A percentile compares a stretch with the other conserved stretches of the same genome.
Evolutionary conservation across 2,888 invertebrate species (phyloP).

Genomic region (Callyntrura sp.): DNA sequence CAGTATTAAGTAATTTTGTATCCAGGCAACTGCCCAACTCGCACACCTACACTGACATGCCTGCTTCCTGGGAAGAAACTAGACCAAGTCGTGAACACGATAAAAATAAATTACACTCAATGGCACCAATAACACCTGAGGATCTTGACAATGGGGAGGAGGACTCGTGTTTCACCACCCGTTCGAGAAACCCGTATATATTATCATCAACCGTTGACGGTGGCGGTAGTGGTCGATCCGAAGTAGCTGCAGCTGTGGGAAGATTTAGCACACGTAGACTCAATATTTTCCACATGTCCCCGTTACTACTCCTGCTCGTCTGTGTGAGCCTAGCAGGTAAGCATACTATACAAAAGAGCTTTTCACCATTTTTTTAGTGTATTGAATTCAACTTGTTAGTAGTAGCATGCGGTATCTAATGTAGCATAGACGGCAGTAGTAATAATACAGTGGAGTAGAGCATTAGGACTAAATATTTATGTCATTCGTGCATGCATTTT

Average conservation of each 20-base stretch:
- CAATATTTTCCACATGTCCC: slow-evolving; percentile 70
- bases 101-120: slow-evolving; percentile 65
- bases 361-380: neutral
- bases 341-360: neutral
- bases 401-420: neutral
- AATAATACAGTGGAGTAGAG: slow-evolving; percentile 47
- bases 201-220: slow-evolving; percentile 59
- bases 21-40: slow-evolving; percentile 13
- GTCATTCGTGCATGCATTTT: slow-evolving; percentile 44
- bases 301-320: slow-evolving; percentile 65
- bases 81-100: slow-evolving; percentile 50
- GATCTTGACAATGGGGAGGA: slow-evolving; percentile 55
- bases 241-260: slow-evolving; percentile 31
- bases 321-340: slow-evolving; percentile 66
- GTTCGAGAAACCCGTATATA: slow-evolving; percentile 32
- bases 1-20: slow-evolving; percentile 40
- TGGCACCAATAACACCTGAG: slow-evolving; percentile 68
- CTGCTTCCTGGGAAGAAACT: slow-evolving; percentile 27
- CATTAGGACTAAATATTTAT: slow-evolving; percentile 37
- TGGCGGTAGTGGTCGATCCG: slow-evolving; percentile 18
- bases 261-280: slow-evolving; percentile 66
- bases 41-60: slow-evolving; percentile 6
- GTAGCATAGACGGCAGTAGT: neutral
- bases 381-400: slow-evolving; percentile 35
- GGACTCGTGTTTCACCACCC: slow-evolving; percentile 25